A percentile compares a stretch with the other conserved stretches of the same genome.
Evolutionary conservation across 2,113 vertebrate species (phyloP).

Genomic region (Acrocephalus arundinaceus): DNA sequence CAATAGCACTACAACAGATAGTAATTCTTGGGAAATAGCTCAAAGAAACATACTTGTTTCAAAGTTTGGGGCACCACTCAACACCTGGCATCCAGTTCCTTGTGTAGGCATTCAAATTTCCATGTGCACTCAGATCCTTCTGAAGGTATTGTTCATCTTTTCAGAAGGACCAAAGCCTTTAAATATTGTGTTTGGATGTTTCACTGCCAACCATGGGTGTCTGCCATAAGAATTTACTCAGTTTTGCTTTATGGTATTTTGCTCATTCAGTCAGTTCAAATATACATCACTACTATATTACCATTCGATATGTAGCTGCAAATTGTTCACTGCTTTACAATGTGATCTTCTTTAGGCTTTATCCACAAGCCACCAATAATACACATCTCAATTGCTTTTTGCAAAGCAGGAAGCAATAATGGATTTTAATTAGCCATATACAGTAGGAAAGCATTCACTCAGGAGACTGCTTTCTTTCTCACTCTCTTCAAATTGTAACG

Average conservation of each 20-base stretch:
- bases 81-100: neutral
- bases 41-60: neutral
- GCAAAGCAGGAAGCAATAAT: neutral
- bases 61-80: neutral
- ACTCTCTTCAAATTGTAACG: neutral
- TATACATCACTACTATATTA: neutral
- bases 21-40: neutral
- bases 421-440: conserved; percentile 4
- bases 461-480: neutral
- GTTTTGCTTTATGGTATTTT: neutral
- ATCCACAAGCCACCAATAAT: neutral
- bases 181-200: neutral
- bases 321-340: neutral
- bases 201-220: neutral
- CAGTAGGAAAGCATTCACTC: neutral
- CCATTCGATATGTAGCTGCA: neutral
- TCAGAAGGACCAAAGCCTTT: neutral
- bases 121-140: neutral
- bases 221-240: neutral
- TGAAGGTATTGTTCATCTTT: neutral
- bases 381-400: neutral
- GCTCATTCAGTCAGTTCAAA: neutral
- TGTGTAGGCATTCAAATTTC: neutral
- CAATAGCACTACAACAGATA: neutral
- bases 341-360: neutral